Conservation (phyloP, 2,797 vertebrate genomes). For the Danio aesculapii region DNA sequence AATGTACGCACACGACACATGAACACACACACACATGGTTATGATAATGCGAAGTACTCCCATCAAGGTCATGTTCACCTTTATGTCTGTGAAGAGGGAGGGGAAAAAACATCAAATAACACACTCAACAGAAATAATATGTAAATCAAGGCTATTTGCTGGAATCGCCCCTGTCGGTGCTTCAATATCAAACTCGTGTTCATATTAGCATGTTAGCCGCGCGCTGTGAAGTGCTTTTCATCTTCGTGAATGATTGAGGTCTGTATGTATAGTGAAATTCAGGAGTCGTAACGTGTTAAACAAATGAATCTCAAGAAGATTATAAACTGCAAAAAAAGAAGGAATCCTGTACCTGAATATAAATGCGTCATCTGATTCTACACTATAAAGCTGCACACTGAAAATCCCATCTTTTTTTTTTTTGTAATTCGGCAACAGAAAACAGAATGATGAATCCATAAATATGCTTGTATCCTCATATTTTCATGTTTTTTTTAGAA, state of each 20-base stretch:
- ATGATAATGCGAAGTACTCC: slow-evolving; percentile 49
- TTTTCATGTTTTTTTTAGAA: too few relatives aligned
- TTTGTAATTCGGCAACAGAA: not conserved
- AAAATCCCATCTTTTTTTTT: not conserved
- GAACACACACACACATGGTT: slow-evolving; percentile 40
- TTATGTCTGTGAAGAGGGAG: not conserved
- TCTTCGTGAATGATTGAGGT: slow-evolving; percentile 7
- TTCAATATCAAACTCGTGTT: slow-evolving; percentile 16
- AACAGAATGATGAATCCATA: too few relatives aligned
- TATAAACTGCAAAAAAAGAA: not conserved
- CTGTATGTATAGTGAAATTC: not conserved
- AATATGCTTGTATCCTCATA: too few relatives aligned
- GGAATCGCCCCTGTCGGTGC: not conserved
- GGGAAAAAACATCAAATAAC: slow-evolving; percentile 64
- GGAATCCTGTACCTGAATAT: not conserved
- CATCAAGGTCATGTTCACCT: slow-evolving; percentile 27
- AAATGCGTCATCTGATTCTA: not conserved
- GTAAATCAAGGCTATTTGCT: slow-evolving; percentile 36
- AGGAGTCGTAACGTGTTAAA: not conserved
- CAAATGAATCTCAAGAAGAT: not conserved
- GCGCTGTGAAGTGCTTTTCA: slow-evolving; percentile 13
- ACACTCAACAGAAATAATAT: slow-evolving; percentile 46
- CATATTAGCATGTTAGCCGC: slow-evolving; percentile 13
- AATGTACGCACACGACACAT: not conserved
- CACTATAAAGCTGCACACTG: not conserved